Percentiles rank a stretch among this genome's conserved stretches.
phyloP scores from a whole-genome alignment of 2,797 vertebrate species.

The Coregonus suidteri region DNA sequence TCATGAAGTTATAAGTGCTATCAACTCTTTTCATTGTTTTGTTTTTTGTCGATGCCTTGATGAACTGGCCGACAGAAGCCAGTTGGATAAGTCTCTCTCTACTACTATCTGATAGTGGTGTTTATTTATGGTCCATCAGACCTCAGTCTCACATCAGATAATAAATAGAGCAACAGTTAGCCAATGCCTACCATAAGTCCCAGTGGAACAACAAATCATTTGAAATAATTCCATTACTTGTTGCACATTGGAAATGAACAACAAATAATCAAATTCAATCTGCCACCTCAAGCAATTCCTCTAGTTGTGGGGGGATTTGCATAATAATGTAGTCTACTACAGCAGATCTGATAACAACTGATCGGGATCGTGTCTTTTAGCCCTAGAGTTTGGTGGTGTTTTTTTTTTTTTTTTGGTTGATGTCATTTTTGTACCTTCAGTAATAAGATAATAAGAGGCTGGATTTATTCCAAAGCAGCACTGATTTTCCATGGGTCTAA shows the following conservation, averaged over 20 bases:
- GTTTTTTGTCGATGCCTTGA: background rate
- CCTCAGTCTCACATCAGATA: background rate
- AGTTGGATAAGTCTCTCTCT: conserved; percentile 2
- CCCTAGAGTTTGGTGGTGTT: background rate
- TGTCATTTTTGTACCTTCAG: background rate
- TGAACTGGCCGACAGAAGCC: background rate
- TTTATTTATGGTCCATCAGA: background rate
- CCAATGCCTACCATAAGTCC: background rate
- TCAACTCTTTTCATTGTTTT: background rate
- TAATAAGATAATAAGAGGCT: conserved; percentile 2
- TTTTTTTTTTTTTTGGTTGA: background rate
- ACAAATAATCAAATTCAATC: background rate
- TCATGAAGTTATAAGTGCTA: conserved; percentile 4
- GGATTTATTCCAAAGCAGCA: conserved; percentile 41
- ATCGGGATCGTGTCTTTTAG: background rate
- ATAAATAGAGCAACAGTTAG: background rate
- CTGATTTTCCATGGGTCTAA: conserved; percentile 11
- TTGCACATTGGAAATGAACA: background rate
- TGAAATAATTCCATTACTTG: background rate
- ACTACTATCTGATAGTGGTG: background rate
- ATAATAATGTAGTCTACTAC: background rate
- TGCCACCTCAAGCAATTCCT: background rate
- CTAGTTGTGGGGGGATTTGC: background rate
- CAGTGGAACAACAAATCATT: background rate
- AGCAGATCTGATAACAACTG: background rate